phyloP scores from a whole-genome alignment of 92 coral and sea anemone species.

The Zoanthus sansibaricus region DNA sequence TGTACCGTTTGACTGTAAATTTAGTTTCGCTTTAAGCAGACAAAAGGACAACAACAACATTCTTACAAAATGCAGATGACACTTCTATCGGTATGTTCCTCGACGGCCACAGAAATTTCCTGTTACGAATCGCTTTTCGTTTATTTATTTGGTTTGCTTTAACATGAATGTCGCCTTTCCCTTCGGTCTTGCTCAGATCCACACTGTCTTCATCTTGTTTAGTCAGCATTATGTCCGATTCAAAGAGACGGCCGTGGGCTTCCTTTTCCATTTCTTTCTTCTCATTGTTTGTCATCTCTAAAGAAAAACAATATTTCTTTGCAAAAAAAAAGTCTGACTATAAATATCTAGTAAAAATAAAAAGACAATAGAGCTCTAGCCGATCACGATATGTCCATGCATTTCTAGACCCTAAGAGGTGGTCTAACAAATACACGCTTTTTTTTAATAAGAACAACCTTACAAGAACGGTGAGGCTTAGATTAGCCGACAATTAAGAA shows the following conservation, averaged over 20 bases:
- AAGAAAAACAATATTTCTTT: too few relatives aligned
- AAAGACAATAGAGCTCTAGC: too few relatives aligned
- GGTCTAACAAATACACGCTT: too few relatives aligned
- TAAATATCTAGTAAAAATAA: too few relatives aligned
- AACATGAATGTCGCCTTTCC: constrained; percentile 64
- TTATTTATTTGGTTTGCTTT: constrained; percentile 49
- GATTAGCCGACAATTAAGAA: too few relatives aligned
- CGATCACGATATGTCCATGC: too few relatives aligned
- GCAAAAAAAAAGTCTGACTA: too few relatives aligned
- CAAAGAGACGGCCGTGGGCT: constrained; percentile 54
- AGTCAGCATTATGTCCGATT: constrained; percentile 76
- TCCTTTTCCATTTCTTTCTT: constrained; percentile 48
- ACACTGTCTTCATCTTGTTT: constrained; percentile 47
- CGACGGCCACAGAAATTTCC: constrained; percentile 74
- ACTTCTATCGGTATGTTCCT: constrained; percentile 65
- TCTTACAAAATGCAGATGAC: constrained; percentile 58
- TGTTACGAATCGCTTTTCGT: constrained; percentile 69
- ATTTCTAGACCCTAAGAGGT: too few relatives aligned
- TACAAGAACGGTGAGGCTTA: too few relatives aligned
- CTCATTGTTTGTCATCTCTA: neutral
- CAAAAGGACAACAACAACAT: neutral
- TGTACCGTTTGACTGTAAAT: too few relatives aligned
- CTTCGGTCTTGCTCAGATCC: constrained; percentile 63
- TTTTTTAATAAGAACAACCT: too few relatives aligned
- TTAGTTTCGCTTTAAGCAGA: neutral